These are phyloP conservation scores for Trypoxylon attenuatum DNA, from an alignment of 2,888 invertebrate genomes.

Conservation along the genomic window DNA sequence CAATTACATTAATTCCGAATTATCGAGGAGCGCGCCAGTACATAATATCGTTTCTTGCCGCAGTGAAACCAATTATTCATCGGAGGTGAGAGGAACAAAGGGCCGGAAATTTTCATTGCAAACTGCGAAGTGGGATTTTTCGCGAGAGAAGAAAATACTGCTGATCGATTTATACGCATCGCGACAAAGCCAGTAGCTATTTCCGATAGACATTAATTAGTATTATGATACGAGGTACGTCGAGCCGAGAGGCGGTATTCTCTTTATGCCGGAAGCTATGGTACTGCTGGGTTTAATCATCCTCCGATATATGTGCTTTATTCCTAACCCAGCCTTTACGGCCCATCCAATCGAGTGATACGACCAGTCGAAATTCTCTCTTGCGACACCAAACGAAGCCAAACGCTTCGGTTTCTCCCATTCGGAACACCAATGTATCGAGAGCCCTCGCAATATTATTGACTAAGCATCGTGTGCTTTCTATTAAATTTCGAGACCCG, in stretches of 20 bases:
- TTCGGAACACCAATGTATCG: slow-evolving; percentile 10
- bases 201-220: slow-evolving; percentile 43
- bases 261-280: slow-evolving; percentile 51
- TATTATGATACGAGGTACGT: slow-evolving; percentile 37
- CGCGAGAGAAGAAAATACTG: too few species aligned
- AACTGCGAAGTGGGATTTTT: too few species aligned
- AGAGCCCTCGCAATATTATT: slow-evolving; percentile 40
- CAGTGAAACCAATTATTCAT: too few species aligned
- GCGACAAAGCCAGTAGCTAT: slow-evolving; percentile 6
- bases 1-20: too few species aligned
- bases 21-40: too few species aligned
- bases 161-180: too few species aligned
- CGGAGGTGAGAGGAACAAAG: too few species aligned
- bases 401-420: slow-evolving; percentile 27
- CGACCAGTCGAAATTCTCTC: slow-evolving; percentile 2
- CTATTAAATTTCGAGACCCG: slow-evolving; percentile 24
- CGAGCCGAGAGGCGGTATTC: slow-evolving; percentile 40
- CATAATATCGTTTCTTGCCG: too few species aligned
- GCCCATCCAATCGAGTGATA: slow-evolving; percentile 8
- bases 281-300: slow-evolving; percentile 54
- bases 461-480: slow-evolving; percentile 51
- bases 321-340: slow-evolving; percentile 15
- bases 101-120: too few species aligned
- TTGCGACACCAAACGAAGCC: slow-evolving; percentile 18
- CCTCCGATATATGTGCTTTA: slow-evolving; percentile 53